phyloP scores from a whole-genome alignment of 2,888 invertebrate genomes.

The Odiellus spinosus region DNA sequence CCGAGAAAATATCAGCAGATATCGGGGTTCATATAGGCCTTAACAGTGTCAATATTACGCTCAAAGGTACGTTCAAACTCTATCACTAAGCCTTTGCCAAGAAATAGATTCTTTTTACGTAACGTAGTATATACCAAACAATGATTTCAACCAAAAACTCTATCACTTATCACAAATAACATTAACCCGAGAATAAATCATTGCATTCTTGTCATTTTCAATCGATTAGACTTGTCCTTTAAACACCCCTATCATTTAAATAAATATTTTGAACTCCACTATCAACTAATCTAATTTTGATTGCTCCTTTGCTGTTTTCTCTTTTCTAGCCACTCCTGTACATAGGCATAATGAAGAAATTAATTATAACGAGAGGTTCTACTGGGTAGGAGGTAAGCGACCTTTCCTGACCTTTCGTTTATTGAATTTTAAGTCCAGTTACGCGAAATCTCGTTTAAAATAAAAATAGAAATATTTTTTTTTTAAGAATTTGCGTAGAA shows the following conservation, averaged over 20 bases:
- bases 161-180: too few relatives aligned
- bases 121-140: too few relatives aligned
- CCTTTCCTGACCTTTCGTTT: slow-evolving; percentile 3
- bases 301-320: slow-evolving; percentile 4
- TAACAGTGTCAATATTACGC: slow-evolving; percentile 85
- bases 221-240: too few relatives aligned
- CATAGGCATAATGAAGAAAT: slow-evolving; percentile 44
- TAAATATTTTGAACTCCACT: not conserved
- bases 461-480: too few relatives aligned
- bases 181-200: too few relatives aligned
- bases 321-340: slow-evolving; percentile 32
- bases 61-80: slow-evolving; percentile 49
- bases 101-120: too few relatives aligned
- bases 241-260: too few relatives aligned
- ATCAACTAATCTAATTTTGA: not conserved
- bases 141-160: too few relatives aligned
- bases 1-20: slow-evolving; percentile 69
- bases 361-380: slow-evolving; percentile 88
- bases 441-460: too few relatives aligned
- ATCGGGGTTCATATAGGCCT: slow-evolving; percentile 84
- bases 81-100: not conserved
- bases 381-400: slow-evolving; percentile 50
- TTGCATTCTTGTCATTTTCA: too few relatives aligned
- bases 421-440: too few relatives aligned
- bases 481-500: too few relatives aligned